Percentiles rank a stretch among this genome's conserved stretches.
Conservation (phyloP, 2,113 vertebrate genomes). For the Canis aureus region DNA sequence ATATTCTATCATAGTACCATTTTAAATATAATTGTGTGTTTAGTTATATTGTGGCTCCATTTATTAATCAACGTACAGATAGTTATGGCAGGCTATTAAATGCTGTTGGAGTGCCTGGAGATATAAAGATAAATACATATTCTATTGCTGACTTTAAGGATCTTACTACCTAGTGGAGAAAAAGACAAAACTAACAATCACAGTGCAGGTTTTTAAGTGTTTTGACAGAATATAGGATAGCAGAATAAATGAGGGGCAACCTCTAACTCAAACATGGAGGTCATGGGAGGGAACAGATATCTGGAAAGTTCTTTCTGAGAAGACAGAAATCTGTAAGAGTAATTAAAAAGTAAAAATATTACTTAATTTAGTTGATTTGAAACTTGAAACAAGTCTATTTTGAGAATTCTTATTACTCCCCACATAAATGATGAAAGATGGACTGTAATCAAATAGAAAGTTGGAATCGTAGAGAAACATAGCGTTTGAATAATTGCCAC, state of each 20-base stretch:
- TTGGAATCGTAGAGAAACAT: constrained; percentile 44
- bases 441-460: constrained; percentile 21
- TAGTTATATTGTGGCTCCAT: background rate
- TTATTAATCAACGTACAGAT: background rate
- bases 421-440: constrained; percentile 3
- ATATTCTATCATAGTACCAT: background rate
- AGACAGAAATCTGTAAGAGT: background rate
- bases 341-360: background rate
- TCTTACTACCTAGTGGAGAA: background rate
- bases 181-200: background rate
- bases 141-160: background rate
- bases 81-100: background rate
- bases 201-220: background rate
- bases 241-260: background rate
- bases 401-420: constrained; percentile 17
- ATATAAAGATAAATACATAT: background rate
- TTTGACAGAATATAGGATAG: background rate
- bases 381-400: constrained; percentile 36
- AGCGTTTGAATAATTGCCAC: constrained; percentile 59
- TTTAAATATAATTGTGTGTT: background rate
- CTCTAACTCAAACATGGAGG: background rate
- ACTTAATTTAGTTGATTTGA: background rate
- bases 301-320: constrained; percentile 36
- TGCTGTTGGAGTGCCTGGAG: background rate
- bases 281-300: background rate